phyloP scores from a whole-genome alignment of 1,140 invertebrate species.

The Drosophila fuyamai region DNA sequence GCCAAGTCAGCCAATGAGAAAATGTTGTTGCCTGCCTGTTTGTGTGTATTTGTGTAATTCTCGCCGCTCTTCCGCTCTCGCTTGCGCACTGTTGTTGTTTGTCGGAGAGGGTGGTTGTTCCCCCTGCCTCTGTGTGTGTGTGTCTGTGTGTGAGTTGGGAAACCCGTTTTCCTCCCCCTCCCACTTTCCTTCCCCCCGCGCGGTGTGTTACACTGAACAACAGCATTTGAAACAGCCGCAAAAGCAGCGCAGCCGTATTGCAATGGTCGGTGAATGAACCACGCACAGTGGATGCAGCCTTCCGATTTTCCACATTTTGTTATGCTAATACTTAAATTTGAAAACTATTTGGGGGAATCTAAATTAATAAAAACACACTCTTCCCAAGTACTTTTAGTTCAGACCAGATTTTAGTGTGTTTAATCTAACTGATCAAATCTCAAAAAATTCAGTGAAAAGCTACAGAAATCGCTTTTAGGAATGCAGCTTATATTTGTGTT shows the following conservation, averaged over 20 bases:
- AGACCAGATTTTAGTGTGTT: too few relatives aligned
- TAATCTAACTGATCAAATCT: too few relatives aligned
- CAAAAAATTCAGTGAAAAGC: too few relatives aligned
- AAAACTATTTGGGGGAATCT: too few relatives aligned
- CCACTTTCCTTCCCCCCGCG: background rate
- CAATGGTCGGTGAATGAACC: constrained; percentile 83
- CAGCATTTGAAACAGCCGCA: constrained; percentile 42
- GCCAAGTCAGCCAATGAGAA: constrained; percentile 82
- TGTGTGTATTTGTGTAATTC: constrained; percentile 70
- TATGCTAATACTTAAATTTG: too few relatives aligned
- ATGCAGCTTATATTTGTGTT: too few relatives aligned
- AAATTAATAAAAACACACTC: too few relatives aligned
- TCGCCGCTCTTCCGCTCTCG: constrained; percentile 60
- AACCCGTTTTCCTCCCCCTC: constrained; percentile 63
- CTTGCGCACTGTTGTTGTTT: constrained; percentile 64
- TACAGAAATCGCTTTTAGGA: too few relatives aligned
- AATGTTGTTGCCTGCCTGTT: constrained; percentile 71
- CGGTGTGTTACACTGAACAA: constrained; percentile 53
- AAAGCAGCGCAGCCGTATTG: constrained; percentile 72
- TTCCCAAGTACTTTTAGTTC: too few relatives aligned
- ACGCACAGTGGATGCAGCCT: constrained; percentile 21
- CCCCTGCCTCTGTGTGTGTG: constrained; percentile 24
- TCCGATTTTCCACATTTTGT: too few relatives aligned
- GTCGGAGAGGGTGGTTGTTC: constrained; percentile 63
- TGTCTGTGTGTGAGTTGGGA: constrained; percentile 53